Evolutionary conservation across 2,888 invertebrate species (phyloP), one percentile per base, ranked within the genome.

Genomic region (Isoperla grammatica): DNA sequence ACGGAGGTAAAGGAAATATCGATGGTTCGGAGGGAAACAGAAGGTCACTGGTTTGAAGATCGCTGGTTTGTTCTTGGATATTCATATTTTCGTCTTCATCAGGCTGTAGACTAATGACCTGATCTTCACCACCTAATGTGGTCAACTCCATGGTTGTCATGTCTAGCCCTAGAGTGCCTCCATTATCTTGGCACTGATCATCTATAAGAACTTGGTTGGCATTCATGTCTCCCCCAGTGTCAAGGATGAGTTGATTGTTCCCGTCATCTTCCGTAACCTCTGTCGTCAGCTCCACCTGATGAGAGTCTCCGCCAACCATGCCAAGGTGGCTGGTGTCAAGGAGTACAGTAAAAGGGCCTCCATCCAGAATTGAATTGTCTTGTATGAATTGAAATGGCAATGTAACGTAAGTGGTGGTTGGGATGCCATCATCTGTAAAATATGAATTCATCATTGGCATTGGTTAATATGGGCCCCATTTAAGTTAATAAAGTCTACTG

Each of bases 341-440:
- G 40, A 19, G 39, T 12, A 53, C 17, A 17, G 53, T 39, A 12
- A 53, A 19, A 9, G 37, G 39, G 20, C 56, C 61, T 42, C 50
- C 55, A 8, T 62, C 65, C 48, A 61, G 40, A 2, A 60, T 20
- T 6, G 57, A 39, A 15, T 42, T 35, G 46, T 65, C 62, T 56
- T 60, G 62, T 4, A 65, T 42, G 9, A 64, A 56, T 5, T 63
- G 64, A 11, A 65, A 40, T 11, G 65, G 65, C 20, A 65, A 37
- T 11, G 64, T 60, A n/a, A 64, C 43, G 23, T 56, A 61, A 22
- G 64, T 58, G 9, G 50, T 42, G 12, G 17, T 37, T 8, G 23
- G 19, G 17, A 55, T 57, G 40, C 43, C 48, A 43, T 56, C 23
- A 29, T 45, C 39, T 46, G 37, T 8, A 55, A 60, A 9, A 57